phyloP scores from a whole-genome alignment of 2,888 invertebrate genomes.

The Sclerodermus sp. region DNA sequence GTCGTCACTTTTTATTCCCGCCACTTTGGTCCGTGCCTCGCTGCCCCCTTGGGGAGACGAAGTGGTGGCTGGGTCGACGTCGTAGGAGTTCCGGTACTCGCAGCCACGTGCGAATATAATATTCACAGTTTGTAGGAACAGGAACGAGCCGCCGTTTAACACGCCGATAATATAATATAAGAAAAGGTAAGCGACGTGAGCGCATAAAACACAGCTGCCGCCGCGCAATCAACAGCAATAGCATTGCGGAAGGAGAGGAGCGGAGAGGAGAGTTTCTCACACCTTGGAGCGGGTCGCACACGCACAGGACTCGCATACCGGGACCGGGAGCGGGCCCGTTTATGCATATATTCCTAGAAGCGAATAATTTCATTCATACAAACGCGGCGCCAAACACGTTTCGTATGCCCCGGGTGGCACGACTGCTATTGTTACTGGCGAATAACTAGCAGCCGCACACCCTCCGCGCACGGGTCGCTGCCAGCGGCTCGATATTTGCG shows the following conservation, averaged over 20 bases:
- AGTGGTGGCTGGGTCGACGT: too few species aligned
- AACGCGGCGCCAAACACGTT: slow-evolving; percentile 44
- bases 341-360: slow-evolving; percentile 55
- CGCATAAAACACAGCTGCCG: slow-evolving; percentile 56
- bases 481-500: slow-evolving; percentile 36
- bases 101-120: slow-evolving; percentile 35
- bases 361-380: slow-evolving; percentile 56
- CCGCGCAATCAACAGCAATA: slow-evolving; percentile 52
- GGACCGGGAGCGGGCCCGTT: slow-evolving; percentile 23
- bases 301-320: neutral
- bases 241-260: slow-evolving; percentile 5
- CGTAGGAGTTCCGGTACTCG: slow-evolving; percentile 1
- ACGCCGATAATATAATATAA: slow-evolving; percentile 53
- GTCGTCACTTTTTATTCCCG: too few species aligned
- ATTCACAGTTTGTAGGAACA: slow-evolving; percentile 49
- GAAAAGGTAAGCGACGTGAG: slow-evolving; percentile 35
- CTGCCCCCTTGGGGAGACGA: too few species aligned
- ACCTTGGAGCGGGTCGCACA: neutral
- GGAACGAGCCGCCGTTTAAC: slow-evolving; percentile 47
- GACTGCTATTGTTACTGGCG: slow-evolving; percentile 50
- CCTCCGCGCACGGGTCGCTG: slow-evolving; percentile 15
- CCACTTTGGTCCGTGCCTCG: too few species aligned
- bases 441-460: slow-evolving; percentile 45
- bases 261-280: slow-evolving; percentile 1
- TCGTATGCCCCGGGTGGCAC: slow-evolving; percentile 45